Evolutionary conservation across 2,797 vertebrate genomes (phyloP).

Genomic region (Galago senegalensis): DNA sequence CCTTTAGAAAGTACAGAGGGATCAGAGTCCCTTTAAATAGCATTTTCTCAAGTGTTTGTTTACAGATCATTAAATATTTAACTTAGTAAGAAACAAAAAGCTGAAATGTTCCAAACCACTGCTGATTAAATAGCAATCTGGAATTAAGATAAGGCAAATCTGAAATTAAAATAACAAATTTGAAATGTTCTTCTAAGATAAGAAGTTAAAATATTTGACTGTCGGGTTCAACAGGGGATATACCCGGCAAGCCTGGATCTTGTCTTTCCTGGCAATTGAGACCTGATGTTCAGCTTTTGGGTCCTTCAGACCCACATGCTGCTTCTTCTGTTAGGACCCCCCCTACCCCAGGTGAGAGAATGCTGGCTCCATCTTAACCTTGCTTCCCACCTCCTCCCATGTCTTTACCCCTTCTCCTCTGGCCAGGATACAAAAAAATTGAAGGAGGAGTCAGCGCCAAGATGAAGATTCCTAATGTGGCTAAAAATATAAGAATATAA

Average conservation of each 20-base stretch:
- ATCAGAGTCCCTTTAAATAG: conserved; percentile 53
- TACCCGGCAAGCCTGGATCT: background rate
- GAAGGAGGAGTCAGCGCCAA: background rate
- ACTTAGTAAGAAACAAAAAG: conserved; percentile 67
- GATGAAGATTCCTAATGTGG: background rate
- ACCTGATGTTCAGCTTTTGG: background rate
- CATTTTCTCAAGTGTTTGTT: conserved; percentile 74
- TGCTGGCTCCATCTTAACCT: background rate
- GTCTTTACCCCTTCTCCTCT: background rate
- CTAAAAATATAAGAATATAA: background rate
- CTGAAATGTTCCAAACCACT: conserved; percentile 66
- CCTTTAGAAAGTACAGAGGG: conserved; percentile 27
- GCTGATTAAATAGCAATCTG: conserved; percentile 67
- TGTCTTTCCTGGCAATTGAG: background rate
- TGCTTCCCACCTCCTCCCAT: background rate
- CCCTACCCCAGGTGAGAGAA: background rate
- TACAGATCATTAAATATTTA: conserved; percentile 80
- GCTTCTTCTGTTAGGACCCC: background rate
- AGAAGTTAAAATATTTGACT: conserved; percentile 41
- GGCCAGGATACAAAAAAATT: background rate
- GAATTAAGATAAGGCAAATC: conserved; percentile 72
- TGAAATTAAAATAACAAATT: conserved; percentile 69
- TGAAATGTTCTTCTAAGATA: conserved; percentile 12
- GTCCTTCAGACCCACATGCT: background rate
- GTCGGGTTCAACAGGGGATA: conserved; percentile 14